Evolutionary conservation across 2,113 vertebrate species (phyloP).

Genomic region (Ptilorrhoa leucosticta): DNA sequence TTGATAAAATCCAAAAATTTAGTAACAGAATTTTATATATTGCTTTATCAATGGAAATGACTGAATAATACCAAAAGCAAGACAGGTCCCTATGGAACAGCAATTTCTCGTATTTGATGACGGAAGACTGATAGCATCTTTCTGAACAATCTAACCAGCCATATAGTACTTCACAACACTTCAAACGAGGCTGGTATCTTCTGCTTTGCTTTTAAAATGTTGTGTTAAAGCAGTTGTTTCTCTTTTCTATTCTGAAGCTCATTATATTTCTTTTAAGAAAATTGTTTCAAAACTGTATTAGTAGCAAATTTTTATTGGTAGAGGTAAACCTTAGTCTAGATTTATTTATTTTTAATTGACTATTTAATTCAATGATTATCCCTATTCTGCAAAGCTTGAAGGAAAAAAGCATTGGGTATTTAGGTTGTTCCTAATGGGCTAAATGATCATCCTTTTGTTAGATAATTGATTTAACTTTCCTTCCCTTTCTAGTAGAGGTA

Average conservation of each 20-base stretch:
- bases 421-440: background rate
- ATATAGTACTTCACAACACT: background rate
- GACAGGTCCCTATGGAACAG: background rate
- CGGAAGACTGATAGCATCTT: background rate
- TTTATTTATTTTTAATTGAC: background rate
- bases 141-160: background rate
- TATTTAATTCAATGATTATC: background rate
- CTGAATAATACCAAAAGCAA: background rate
- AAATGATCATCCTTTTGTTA: background rate
- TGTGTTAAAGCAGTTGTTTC: background rate
- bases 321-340: background rate
- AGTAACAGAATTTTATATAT: background rate
- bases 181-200: background rate
- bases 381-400: background rate
- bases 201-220: background rate
- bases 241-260: background rate
- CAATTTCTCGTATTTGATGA: background rate
- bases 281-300: background rate
- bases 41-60: background rate
- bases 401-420: background rate
- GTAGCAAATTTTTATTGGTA: background rate
- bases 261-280: background rate
- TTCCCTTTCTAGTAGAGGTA: background rate
- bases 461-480: background rate
- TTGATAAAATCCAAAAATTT: background rate